phyloP scores from a whole-genome alignment of 2,797 vertebrate genomes.

The Schizothorax lantsangensis region DNA sequence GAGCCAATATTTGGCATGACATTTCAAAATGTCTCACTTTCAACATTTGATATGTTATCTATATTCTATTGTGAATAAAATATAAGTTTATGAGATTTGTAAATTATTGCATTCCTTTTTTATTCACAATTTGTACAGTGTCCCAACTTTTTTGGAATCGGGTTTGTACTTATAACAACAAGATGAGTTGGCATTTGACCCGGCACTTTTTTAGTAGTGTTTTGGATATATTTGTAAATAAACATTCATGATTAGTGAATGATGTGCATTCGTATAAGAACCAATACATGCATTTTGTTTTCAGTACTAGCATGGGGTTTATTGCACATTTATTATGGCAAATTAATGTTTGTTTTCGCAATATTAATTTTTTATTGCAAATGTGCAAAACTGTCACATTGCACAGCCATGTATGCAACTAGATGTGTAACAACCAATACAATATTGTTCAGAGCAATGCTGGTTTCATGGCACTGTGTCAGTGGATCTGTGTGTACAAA shows the following conservation, averaged over 20 bases:
- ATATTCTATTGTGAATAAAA: too few relatives aligned
- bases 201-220: neutral
- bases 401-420: too few relatives aligned
- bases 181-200: neutral
- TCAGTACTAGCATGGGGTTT: neutral
- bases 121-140: too few relatives aligned
- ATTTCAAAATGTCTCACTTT: too few relatives aligned
- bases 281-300: neutral
- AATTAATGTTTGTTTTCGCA: neutral
- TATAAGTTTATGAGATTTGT: too few relatives aligned
- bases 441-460: neutral
- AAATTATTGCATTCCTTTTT: too few relatives aligned
- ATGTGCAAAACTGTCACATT: neutral
- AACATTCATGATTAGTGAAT: neutral
- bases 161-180: neutral
- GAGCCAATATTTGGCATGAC: too few relatives aligned
- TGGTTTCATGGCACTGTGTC: neutral
- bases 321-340: neutral
- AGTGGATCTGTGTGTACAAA: conserved; percentile 1
- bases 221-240: neutral
- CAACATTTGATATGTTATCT: too few relatives aligned
- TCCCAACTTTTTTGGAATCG: too few relatives aligned
- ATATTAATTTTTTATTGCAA: neutral
- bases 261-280: neutral
- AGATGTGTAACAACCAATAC: neutral